Conservation (phyloP, 2,113 vertebrate genomes). For the human region DNA sequence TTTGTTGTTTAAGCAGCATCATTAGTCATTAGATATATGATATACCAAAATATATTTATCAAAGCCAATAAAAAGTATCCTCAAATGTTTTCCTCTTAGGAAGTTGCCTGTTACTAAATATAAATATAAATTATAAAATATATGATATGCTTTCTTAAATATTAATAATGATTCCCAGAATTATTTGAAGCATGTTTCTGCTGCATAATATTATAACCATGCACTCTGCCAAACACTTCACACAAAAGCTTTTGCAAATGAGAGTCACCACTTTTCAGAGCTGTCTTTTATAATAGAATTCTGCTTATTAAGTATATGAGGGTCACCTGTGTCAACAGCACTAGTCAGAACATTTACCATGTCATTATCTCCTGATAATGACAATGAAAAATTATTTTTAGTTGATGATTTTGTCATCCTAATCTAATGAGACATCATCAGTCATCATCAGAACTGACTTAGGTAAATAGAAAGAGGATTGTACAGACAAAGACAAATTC, state of each 20-base stretch:
- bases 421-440: not conserved
- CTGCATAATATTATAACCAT: not conserved
- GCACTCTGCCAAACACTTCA: not conserved
- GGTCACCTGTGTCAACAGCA: not conserved
- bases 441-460: not conserved
- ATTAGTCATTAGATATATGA: slow-evolving; percentile 20
- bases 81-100: not conserved
- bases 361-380: not conserved
- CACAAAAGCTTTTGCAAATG: not conserved
- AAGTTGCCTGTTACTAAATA: not conserved
- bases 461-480: not conserved
- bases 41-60: not conserved
- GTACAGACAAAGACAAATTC: not conserved
- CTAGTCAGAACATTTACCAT: not conserved
- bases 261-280: not conserved
- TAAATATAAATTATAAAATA: slow-evolving; percentile 16
- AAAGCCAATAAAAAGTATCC: not conserved
- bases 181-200: not conserved
- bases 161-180: not conserved
- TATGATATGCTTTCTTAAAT: not conserved
- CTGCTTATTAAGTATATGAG: not conserved
- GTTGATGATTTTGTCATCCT: not conserved
- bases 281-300: not conserved
- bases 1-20: not conserved
- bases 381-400: not conserved